Evolutionary conservation across 2,888 invertebrate species (phyloP), one percentile per base, ranked within the genome.

Genomic region (Drosophila neotestacea): DNA sequence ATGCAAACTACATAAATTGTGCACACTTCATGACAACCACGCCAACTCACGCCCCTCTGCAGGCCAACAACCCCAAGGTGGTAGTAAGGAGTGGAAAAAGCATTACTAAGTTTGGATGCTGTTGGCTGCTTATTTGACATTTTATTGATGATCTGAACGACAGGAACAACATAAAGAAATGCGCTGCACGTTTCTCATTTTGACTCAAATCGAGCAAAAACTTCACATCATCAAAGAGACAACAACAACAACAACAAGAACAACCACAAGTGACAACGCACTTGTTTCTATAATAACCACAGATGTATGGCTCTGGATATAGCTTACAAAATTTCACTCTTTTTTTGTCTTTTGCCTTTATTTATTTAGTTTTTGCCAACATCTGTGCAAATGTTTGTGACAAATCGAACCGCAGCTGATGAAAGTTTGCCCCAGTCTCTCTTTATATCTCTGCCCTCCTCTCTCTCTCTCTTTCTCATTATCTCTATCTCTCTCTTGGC

Each of bases 161-260:
- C 41, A 44, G 51, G 48, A 41, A 50, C 60, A 32, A 64, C 51
- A 62, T 38, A 68, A 66, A 62, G 56, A 70, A 88, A 88, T 88
- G 84, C 84, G 66, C 56, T 59, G 84, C 84, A 85, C 84, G 84
- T 85, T 81, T 88, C 81, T 85, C 89, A 85, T 88, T 85, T 85
- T 70, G 81, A 65, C 77, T 66, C 22, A 87, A 86, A 87, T 78
- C 71, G 61, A 62, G 82, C 67, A 52, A 64, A 54, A 63, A 32
- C 42, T 44, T 27, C 42, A 11, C 42, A 44, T 44, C 42, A 44
- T 44, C 27, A 16, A 41, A 41, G n/a, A 42, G 72, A 59, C 22
- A 2, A 22, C 22, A 22, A 63, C 66, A 66, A 59, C 61, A 47
- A 39, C 39, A 28, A 50, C 65, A 62, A 44, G 62, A 56, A 38